Evolutionary conservation across 2,797 vertebrate genomes (phyloP).

Genomic region (Pseudopleuronectes americanus): DNA sequence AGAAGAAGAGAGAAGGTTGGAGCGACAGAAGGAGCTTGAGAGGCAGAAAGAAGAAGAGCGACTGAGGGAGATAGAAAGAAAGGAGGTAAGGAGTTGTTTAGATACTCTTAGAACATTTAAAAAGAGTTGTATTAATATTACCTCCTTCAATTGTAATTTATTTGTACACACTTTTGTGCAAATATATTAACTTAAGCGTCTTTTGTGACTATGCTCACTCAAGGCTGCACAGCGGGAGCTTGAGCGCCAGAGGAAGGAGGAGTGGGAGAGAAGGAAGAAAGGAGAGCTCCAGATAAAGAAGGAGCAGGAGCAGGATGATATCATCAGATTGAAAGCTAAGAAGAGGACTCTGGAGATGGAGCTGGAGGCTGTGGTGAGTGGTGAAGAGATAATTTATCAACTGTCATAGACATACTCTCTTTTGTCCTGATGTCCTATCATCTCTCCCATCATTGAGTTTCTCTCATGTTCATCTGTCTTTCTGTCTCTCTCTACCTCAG

Average conservation of each 20-base stretch:
- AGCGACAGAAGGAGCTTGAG: constrained; percentile 78
- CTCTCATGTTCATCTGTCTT: background rate
- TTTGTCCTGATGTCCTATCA: background rate
- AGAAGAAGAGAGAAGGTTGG: constrained; percentile 88
- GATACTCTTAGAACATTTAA: background rate
- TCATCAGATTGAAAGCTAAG: constrained; percentile 89
- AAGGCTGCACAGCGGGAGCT: constrained; percentile 93
- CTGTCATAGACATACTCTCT: background rate
- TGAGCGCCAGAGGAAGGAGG: constrained; percentile 90
- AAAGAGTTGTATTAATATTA: background rate
- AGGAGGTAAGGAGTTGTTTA: constrained; percentile 69
- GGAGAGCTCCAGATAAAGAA: constrained; percentile 91
- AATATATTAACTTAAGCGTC: background rate
- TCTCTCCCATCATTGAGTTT: constrained; percentile 1
- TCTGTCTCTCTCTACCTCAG: constrained; percentile 70
- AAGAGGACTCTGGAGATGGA: constrained; percentile 95
- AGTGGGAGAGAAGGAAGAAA: constrained; percentile 90
- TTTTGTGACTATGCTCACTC: constrained; percentile 27
- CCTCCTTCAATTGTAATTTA: background rate
- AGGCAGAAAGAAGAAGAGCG: constrained; percentile 80
- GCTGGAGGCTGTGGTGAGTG: constrained; percentile 93
- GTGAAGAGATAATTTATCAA: background rate
- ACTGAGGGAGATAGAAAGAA: constrained; percentile 80
- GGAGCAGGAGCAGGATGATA: constrained; percentile 92
- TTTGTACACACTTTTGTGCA: background rate